A percentile compares a stretch with the other conserved stretches of the same genome.
phyloP scores from a whole-genome alignment of 2,113 vertebrate genomes.

The Zosterops hypoxanthus region DNA sequence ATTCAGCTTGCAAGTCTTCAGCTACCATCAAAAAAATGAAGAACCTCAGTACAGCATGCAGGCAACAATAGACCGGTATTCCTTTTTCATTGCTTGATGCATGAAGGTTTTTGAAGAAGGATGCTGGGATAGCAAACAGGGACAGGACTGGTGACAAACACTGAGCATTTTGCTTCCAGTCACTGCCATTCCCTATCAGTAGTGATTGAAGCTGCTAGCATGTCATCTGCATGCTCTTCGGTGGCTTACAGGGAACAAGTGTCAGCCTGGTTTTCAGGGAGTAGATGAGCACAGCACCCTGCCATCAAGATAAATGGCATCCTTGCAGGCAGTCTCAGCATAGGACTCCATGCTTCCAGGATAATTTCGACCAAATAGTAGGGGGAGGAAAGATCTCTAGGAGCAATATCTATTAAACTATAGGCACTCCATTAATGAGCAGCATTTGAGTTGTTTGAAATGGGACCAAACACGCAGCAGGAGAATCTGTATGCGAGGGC shows the following conservation, averaged over 20 bases:
- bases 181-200: conserved; percentile 29
- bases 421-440: background rate
- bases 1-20: background rate
- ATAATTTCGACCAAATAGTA: background rate
- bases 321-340: conserved; percentile 15
- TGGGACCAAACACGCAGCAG: background rate
- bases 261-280: conserved; percentile 56
- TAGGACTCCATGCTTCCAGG: background rate
- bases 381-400: conserved; percentile 21
- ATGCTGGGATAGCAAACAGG: background rate
- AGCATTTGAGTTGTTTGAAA: conserved; percentile 11
- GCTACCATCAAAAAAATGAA: background rate
- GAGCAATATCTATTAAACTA: conserved; percentile 13
- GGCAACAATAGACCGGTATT: background rate
- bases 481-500: background rate
- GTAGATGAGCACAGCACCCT: conserved; percentile 53
- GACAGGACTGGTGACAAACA: conserved; percentile 32
- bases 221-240: conserved; percentile 35
- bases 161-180: conserved; percentile 36
- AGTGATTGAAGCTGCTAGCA: conserved; percentile 31
- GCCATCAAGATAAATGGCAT: conserved; percentile 54
- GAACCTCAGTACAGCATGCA: background rate
- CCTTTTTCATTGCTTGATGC: background rate
- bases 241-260: conserved; percentile 51
- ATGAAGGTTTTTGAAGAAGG: background rate